These are phyloP conservation scores for Miniopterus natalensis DNA, from an alignment of 2,113 vertebrate genomes.

Conservation along the genomic window DNA sequence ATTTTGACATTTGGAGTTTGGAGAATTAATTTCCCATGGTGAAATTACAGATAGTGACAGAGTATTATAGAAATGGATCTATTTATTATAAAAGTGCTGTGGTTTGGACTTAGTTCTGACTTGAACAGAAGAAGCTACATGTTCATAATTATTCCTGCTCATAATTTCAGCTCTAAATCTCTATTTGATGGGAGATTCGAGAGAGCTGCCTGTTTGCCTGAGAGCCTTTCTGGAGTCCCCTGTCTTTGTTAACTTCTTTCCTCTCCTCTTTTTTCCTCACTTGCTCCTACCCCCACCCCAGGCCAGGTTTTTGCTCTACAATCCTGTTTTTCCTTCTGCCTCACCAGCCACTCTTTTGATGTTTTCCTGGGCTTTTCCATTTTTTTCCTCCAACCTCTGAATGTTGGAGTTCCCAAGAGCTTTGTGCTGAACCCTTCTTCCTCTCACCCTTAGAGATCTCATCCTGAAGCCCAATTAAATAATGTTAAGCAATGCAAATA, in stretches of 20 bases:
- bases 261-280: not conserved
- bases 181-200: not conserved
- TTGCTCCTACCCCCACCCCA: not conserved
- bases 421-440: accelerated
- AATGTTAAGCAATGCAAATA: not conserved
- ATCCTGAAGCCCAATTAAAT: not conserved
- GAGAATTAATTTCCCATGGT: not conserved
- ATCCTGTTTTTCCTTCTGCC: not conserved
- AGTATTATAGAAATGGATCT: not conserved
- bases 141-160: not conserved
- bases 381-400: not conserved
- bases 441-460: not conserved
- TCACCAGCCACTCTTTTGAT: not conserved
- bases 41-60: not conserved
- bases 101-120: not conserved
- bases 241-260: not conserved
- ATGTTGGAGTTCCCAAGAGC: not conserved
- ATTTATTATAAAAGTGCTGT: not conserved
- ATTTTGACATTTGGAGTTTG: slow-evolving; percentile 28
- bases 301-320: not conserved
- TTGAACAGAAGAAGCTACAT: not conserved
- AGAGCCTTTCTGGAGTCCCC: not conserved
- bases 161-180: not conserved
- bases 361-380: not conserved
- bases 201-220: no score